Evolutionary conservation across 2,888 invertebrate genomes (phyloP).

Genomic region (Aphrophora alni): DNA sequence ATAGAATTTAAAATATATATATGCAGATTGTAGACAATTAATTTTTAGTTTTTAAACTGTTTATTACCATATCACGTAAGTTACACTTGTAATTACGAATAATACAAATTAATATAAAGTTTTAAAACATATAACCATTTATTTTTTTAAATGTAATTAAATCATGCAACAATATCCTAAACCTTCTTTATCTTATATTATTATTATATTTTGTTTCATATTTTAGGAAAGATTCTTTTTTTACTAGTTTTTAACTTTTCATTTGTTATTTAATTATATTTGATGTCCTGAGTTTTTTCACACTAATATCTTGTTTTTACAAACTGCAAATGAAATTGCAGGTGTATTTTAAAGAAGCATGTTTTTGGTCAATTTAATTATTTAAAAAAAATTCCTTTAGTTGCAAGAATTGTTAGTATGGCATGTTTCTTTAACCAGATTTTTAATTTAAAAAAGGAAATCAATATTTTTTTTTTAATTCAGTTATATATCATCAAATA

Average conservation of each 20-base stretch:
- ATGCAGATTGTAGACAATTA: no score
- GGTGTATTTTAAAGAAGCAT: neutral
- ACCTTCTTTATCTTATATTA: neutral
- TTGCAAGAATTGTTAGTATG: neutral
- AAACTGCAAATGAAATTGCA: neutral
- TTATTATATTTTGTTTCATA: neutral
- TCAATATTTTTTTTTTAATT: no score
- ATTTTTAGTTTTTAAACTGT: no score
- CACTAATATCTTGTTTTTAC: neutral
- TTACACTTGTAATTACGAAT: no score
- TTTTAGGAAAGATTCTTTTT: neutral
- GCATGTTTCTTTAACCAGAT: neutral
- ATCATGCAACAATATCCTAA: neutral
- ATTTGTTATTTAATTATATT: neutral
- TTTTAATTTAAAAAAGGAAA: no score
- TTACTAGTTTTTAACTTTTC: no score
- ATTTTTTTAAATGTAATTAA: no score
- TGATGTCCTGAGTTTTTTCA: neutral
- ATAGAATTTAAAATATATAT: no score
- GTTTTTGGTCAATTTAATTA: neutral
- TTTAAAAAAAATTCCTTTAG: neutral
- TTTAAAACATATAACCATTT: no score
- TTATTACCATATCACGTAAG: no score
- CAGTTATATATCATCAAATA: no score
- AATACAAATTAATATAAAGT: no score